Conservation (phyloP, 1,140 invertebrate species). For the Plectus sambesii region DNA sequence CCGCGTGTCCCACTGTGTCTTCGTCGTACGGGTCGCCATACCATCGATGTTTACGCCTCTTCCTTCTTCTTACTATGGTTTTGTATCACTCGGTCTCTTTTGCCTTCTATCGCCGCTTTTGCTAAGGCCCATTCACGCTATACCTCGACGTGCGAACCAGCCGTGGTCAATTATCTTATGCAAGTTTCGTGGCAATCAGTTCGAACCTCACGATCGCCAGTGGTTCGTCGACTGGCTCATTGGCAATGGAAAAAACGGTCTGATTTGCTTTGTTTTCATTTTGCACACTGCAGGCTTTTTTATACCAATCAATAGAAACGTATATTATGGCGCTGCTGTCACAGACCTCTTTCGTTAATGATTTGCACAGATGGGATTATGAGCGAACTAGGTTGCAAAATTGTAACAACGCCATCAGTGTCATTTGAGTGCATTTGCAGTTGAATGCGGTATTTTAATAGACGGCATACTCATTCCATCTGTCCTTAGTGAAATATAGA, state of each 20-base stretch:
- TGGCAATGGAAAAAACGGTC: conserved; percentile 20
- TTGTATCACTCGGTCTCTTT: too few species aligned
- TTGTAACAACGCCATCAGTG: conserved; percentile 4
- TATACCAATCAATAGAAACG: conserved; percentile 2
- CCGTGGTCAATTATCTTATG: conserved; percentile 43
- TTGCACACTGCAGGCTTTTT: conserved; percentile 1
- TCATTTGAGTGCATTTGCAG: too few species aligned
- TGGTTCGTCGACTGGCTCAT: conserved; percentile 35
- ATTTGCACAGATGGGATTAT: conserved; percentile 3
- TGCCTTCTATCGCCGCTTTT: too few species aligned
- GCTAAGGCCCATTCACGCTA: too few species aligned
- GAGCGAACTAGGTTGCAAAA: too few species aligned
- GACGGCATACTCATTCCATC: too few species aligned
- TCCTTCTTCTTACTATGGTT: too few species aligned
- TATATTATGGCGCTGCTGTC: background rate
- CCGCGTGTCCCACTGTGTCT: too few species aligned
- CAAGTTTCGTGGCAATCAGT: conserved; percentile 35
- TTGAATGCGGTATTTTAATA: too few species aligned
- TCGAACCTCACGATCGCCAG: conserved; percentile 30
- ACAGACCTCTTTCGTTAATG: background rate
- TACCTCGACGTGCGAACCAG: conserved; percentile 34
- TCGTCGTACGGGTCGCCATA: too few species aligned
- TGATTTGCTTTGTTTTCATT: conserved; percentile 9
- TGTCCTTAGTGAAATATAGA: too few species aligned
- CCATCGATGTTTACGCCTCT: too few species aligned